Evolutionary conservation across 1,140 invertebrate species (phyloP).

Genomic region (Bombus waltoni): DNA sequence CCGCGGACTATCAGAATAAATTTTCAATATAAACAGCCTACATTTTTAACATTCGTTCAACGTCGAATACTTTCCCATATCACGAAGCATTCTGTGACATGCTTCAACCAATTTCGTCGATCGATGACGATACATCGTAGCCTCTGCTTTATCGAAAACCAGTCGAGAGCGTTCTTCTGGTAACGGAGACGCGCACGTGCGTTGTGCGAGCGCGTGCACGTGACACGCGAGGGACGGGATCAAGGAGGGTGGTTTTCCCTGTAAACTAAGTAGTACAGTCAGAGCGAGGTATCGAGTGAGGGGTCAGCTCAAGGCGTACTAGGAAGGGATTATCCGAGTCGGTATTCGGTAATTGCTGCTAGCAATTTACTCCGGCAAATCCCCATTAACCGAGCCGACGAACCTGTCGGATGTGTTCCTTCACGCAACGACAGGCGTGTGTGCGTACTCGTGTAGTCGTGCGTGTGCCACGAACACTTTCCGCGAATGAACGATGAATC

Average conservation of each 20-base stretch:
- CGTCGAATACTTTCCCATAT: too few species aligned
- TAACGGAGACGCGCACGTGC: conserved; percentile 70
- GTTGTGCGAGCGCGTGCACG: conserved; percentile 64
- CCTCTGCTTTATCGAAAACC: neutral
- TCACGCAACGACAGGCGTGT: conserved; percentile 20
- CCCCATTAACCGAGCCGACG: conserved; percentile 72
- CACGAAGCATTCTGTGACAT: neutral
- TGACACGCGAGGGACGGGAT: conserved; percentile 69
- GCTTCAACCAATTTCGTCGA: conserved; percentile 7
- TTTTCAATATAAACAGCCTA: too few species aligned
- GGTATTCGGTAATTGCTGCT: conserved; percentile 76
- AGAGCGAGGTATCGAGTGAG: conserved; percentile 51
- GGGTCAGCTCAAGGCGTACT: conserved; percentile 65
- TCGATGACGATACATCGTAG: conserved; percentile 9
- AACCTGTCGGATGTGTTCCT: conserved; percentile 55
- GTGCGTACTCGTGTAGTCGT: neutral
- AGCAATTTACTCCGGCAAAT: conserved; percentile 74
- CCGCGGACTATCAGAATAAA: too few species aligned
- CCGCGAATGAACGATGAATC: conserved; percentile 2
- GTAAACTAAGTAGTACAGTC: conserved; percentile 75
- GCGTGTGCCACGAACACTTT: conserved; percentile 27
- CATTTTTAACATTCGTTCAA: neutral
- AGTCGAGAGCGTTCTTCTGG: conserved; percentile 69
- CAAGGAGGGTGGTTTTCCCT: conserved; percentile 69
- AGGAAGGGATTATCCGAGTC: conserved; percentile 74